Base-by-base conservation (phyloP, 1,140 invertebrate genomes). In the Halesus radiatus region DNA sequence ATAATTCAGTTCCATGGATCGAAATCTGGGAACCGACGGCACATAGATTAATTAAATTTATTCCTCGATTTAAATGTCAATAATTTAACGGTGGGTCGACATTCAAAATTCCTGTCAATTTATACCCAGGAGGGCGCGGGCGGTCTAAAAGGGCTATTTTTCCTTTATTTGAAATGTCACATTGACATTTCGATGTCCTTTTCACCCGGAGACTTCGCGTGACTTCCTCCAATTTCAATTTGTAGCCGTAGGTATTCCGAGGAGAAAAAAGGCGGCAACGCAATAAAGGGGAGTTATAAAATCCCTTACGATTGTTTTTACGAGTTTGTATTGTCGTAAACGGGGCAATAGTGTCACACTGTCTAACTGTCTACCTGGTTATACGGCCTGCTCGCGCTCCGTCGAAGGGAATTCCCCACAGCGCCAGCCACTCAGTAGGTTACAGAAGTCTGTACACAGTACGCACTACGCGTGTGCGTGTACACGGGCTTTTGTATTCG, bases 301-400 rank as follows among this genome's bases (percentile, higher is more conserved):
- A 83, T 83, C 80, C 80, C 60, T 80, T 76, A 83, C 82, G 80
- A 82, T 84, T 82, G 78, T 84, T 84, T 84, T 80, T 80, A 83
- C 79, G 81, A 81, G 81, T 79, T 80, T 74, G 76, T 79, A 80
- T 83, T 80, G 74, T 83, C 80, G 79, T 81, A 83, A 83, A 83
- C 82, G 82, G 50, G 20, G 72, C 79, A 66, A 80, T 76, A 80
- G 81, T 79, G 77, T 79, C 81, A 68, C 53, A 60, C 75, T 66
- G 23, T 62, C 68, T 78, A 80, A 60, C 75, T 56, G 23, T 62
- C 68, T 78, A 80, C 73, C 72, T 73, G 66, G 70, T 82, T 76
- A 74, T 23, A 73, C 50, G 15, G 37, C 53, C 53, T 26, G 37
- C 37, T 45, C 37, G 10, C 37, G 37, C 37, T 45, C 26, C 54